Evolutionary conservation across 2,888 invertebrate species (phyloP).

Genomic region (Margaritifera margaritifera): DNA sequence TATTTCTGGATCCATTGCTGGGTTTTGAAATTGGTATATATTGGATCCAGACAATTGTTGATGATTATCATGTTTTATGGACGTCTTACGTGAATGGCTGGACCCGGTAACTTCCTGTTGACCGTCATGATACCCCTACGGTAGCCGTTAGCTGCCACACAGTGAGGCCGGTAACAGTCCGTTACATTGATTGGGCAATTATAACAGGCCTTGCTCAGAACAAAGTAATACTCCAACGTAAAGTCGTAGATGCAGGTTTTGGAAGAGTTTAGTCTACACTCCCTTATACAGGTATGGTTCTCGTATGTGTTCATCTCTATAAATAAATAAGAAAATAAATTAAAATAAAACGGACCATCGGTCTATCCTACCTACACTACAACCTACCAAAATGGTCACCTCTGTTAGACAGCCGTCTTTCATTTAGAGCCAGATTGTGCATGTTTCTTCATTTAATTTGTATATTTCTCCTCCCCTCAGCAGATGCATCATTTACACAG

Average conservation of each 20-base stretch:
- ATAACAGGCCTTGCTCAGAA: slow-evolving; percentile 90
- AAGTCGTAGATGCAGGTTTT: slow-evolving; percentile 84
- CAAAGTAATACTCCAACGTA: slow-evolving; percentile 86
- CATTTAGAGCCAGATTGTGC: no score
- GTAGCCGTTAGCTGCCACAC: slow-evolving; percentile 88
- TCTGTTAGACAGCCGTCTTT: no score
- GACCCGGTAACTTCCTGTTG: slow-evolving; percentile 91
- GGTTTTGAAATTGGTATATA: no score
- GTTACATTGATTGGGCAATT: slow-evolving; percentile 84
- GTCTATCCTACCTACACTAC: no score
- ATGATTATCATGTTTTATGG: no score
- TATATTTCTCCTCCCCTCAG: no score
- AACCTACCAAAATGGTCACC: no score
- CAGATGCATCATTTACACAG: no score
- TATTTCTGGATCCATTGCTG: no score
- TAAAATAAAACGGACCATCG: no score
- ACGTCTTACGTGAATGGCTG: slow-evolving; percentile 76
- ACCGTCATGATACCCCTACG: slow-evolving; percentile 81
- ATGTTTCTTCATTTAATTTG: no score
- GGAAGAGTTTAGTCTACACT: slow-evolving; percentile 77
- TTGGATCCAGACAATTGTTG: no score
- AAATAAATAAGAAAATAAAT: neutral
- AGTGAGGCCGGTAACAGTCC: slow-evolving; percentile 86
- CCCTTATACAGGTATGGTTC: slow-evolving; percentile 79
- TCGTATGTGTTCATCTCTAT: slow-evolving; percentile 38